Percentiles rank a stretch among this genome's conserved stretches.
Conservation (phyloP, 92 coral and sea anemone genomes). For the Montipora capitata region DNA sequence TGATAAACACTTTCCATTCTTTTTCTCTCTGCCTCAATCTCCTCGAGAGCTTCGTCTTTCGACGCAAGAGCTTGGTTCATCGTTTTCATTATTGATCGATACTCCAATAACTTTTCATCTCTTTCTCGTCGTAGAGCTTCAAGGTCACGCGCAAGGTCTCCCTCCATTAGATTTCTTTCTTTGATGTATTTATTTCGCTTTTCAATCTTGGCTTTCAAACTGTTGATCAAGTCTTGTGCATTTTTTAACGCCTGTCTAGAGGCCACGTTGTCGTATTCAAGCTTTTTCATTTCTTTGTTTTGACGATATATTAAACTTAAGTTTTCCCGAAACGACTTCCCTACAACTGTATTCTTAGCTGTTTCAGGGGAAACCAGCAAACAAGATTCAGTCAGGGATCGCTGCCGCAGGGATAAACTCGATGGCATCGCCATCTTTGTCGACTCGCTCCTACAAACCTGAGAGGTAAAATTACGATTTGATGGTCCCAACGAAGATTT, state of each 20-base stretch:
- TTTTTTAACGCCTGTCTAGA: slow-evolving; percentile 43
- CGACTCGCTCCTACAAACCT: slow-evolving; percentile 12
- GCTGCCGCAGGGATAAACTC: neutral
- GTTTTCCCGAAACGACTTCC: slow-evolving; percentile 60
- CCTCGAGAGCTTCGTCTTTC: slow-evolving; percentile 46
- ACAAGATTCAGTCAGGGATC: slow-evolving; percentile 17
- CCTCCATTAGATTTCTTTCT: slow-evolving; percentile 55
- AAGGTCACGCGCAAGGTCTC: slow-evolving; percentile 40
- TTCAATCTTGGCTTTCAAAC: slow-evolving; percentile 57
- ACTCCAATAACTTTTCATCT: slow-evolving; percentile 68
- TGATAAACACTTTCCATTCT: slow-evolving; percentile 51
- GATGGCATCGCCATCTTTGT: slow-evolving; percentile 16
- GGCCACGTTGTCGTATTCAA: slow-evolving; percentile 66
- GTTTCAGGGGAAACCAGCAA: neutral
- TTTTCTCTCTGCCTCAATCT: slow-evolving; percentile 44
- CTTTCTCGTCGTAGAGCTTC: slow-evolving; percentile 57
- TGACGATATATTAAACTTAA: slow-evolving; percentile 66
- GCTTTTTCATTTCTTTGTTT: slow-evolving; percentile 57
- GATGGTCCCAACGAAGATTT: neutral
- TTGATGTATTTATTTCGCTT: slow-evolving; percentile 66
- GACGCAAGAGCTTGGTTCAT: slow-evolving; percentile 63
- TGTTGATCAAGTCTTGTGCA: slow-evolving; percentile 53
- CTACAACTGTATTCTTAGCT: neutral
- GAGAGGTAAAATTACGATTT: slow-evolving; percentile 1
- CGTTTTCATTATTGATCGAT: slow-evolving; percentile 48